Conservation (phyloP, 1,140 invertebrate species). For the Gerris buenoi region DNA sequence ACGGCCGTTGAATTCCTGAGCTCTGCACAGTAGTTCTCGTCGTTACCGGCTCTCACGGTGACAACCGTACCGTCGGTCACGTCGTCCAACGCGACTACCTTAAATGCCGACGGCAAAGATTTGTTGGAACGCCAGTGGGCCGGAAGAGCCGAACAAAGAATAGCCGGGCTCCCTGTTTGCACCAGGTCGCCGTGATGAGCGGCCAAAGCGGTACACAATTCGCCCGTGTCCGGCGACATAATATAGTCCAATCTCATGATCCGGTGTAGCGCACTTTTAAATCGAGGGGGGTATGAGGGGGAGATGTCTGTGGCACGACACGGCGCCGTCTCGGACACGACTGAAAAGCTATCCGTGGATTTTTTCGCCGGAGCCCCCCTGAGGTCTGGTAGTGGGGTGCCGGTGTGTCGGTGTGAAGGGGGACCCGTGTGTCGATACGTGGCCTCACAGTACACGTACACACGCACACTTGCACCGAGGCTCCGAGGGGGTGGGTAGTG, state of each 20-base stretch:
- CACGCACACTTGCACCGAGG: neutral
- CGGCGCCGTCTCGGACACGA: neutral
- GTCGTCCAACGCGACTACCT: constrained; percentile 77
- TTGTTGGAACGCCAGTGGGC: constrained; percentile 95
- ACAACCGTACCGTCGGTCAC: constrained; percentile 87
- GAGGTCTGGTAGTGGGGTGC: neutral
- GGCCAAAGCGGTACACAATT: constrained; percentile 59
- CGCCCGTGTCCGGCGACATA: constrained; percentile 45
- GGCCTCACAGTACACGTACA: neutral
- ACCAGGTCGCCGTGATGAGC: constrained; percentile 80
- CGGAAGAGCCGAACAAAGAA: constrained; percentile 78
- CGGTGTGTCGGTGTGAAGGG: neutral
- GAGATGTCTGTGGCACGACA: neutral
- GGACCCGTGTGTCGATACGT: neutral
- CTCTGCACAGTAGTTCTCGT: constrained; percentile 91
- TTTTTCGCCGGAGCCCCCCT: neutral
- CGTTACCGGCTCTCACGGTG: constrained; percentile 83
- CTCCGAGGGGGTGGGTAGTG: constrained; percentile 5
- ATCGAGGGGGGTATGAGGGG: neutral
- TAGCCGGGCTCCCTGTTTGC: constrained; percentile 75
- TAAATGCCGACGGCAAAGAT: constrained; percentile 82
- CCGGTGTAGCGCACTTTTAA: constrained; percentile 20
- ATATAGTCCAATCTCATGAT: constrained; percentile 31
- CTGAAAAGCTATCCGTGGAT: neutral
- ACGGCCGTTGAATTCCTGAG: constrained; percentile 79